Percentiles rank a stretch among this genome's conserved stretches.
Conservation (phyloP, 92 coral and sea anemone species). For the Epizoanthus fatuus region DNA sequence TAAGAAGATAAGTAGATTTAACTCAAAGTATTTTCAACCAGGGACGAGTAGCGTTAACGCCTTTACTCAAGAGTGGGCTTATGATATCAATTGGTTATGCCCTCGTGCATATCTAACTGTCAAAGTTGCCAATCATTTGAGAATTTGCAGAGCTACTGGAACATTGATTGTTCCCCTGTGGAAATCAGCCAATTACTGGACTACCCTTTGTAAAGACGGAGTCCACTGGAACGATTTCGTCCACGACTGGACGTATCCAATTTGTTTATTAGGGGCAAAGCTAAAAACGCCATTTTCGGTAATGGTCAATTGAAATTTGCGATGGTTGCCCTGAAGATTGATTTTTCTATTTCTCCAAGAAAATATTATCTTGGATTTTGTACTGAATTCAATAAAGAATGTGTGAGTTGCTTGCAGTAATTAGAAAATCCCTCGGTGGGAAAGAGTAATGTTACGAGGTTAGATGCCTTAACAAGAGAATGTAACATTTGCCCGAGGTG, state of each 20-base stretch:
- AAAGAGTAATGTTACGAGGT: not conserved
- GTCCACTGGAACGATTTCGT: conserved; percentile 54
- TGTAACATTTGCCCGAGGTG: not conserved
- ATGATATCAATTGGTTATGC: conserved; percentile 50
- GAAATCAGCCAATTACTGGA: conserved; percentile 63
- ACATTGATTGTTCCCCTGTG: conserved; percentile 65
- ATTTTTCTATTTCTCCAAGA: not conserved
- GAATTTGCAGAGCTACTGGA: conserved; percentile 55
- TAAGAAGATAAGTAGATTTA: conserved; percentile 23
- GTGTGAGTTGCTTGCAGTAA: not conserved
- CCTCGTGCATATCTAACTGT: conserved; percentile 27
- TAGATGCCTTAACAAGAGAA: not conserved
- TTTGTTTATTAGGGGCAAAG: conserved; percentile 60
- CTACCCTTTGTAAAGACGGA: conserved; percentile 47
- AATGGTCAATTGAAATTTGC: conserved; percentile 13
- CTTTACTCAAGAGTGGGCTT: conserved; percentile 60
- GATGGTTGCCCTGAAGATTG: conserved; percentile 20
- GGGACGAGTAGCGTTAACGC: conserved; percentile 61
- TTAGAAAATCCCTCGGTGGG: not conserved
- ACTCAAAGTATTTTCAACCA: conserved; percentile 61
- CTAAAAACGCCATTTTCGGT: conserved; percentile 41
- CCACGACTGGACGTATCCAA: conserved; percentile 52
- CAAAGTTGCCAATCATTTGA: conserved; percentile 49
- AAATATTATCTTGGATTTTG: not conserved
- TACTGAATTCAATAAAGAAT: not conserved